Evolutionary conservation across 2,888 invertebrate species (phyloP), one percentile per base, ranked within the genome.

Genomic region (Cerastis rubricosa): DNA sequence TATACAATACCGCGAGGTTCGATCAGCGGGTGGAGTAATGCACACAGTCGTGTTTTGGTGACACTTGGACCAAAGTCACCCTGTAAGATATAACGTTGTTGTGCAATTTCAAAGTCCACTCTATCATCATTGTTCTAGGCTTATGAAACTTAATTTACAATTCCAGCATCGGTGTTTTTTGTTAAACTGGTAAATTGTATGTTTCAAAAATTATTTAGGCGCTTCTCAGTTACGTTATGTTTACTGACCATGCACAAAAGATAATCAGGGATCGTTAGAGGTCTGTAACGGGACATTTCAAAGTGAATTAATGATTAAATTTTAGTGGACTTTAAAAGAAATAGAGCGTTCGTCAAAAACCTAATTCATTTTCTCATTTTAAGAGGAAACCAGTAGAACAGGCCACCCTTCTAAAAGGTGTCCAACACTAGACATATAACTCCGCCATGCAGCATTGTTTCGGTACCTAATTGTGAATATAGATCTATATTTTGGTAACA

Each of bases 1-100:
- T 72, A 79, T 71, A 79, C 70, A 68, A 57, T 43, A 66, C 63
- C 78, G 54, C 83, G 74, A 72, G 78, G 35, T 51, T 17, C 29
- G 49, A 74, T 78, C 71, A 72, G 54, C 61, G 51, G 51, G 57
- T 70, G 12, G 59, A 40, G 57, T 67, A 35, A 67, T 81, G 71
- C 43, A 66, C 47, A 29, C 29, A 47, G 25, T 22, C 29, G 17
- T 77, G 71, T 74, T 85, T 81, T 19, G 22, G 49, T 74, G 68
- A 85, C 82, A 71, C 11, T 54, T 67, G 51, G 40, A 47, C 49
- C 22, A 59, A 54, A 54, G 70, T 74, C 72, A 80, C 22, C 45
- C 59, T 11, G 4, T 49, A 17, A 11, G 35, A 57, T 59, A 45
- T 74, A 29, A 45, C 8, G 14, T 49, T 57, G 40, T 40, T 64